A percentile compares a stretch with the other conserved stretches of the same genome.
These are phyloP conservation scores for Caenorhabditis angaria DNA, from an alignment of 2,888 invertebrate species.

Conservation along the genomic window DNA sequence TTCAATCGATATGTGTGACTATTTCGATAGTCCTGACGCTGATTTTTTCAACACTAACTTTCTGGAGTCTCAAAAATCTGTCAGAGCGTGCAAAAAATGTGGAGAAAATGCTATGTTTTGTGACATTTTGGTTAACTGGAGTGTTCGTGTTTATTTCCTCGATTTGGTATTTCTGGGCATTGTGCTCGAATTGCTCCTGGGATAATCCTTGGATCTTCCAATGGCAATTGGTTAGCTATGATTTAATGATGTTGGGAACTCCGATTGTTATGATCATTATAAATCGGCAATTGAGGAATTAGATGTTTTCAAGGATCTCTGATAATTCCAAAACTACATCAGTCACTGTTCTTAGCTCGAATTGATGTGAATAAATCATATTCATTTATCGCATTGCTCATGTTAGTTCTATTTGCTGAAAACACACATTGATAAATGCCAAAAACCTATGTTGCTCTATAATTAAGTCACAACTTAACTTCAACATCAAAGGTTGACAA, in stretches of 20 bases:
- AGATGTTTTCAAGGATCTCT: too few relatives aligned
- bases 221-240: background rate
- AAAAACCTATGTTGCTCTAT: too few relatives aligned
- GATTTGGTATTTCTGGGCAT: background rate
- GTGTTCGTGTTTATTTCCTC: background rate
- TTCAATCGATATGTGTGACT: slow-evolving; percentile 15
- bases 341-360: too few relatives aligned
- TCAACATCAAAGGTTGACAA: too few relatives aligned
- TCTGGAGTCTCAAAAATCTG: slow-evolving; percentile 5
- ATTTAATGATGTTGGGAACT: background rate
- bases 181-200: background rate
- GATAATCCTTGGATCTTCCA: background rate
- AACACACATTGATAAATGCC: too few relatives aligned
- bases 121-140: background rate
- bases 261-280: too few relatives aligned
- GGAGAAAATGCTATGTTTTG: slow-evolving; percentile 16
- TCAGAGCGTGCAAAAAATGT: slow-evolving; percentile 12
- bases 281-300: too few relatives aligned
- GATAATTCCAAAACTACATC: too few relatives aligned
- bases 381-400: too few relatives aligned
- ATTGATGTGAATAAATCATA: too few relatives aligned
- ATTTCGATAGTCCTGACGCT: slow-evolving; percentile 10
- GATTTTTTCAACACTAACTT: slow-evolving; percentile 11
- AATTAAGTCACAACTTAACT: too few relatives aligned
- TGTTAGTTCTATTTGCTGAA: too few relatives aligned